Percentiles rank a stretch among this genome's conserved stretches.
Conservation (phyloP, 64 coral and sea anemone species). For the Acropora yongei region DNA sequence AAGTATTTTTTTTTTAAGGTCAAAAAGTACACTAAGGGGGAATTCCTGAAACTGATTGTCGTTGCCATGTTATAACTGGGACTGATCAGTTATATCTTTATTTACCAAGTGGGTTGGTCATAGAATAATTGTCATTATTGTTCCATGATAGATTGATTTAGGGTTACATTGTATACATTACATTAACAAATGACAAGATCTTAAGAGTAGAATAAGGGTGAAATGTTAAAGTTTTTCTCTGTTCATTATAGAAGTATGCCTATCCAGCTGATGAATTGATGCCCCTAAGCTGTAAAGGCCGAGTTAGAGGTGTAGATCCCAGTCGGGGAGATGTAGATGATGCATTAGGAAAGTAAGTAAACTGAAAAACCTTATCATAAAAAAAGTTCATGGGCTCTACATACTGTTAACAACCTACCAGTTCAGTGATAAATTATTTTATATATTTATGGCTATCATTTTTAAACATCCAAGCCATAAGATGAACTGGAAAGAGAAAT, state of each 20-base stretch:
- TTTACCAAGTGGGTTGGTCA: not conserved
- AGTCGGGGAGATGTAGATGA: slow-evolving; percentile 98
- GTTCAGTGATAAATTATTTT: too few species aligned
- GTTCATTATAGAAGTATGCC: slow-evolving; percentile 76
- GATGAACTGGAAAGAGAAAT: too few species aligned
- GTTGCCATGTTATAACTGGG: slow-evolving; percentile 4
- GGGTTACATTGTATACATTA: too few species aligned
- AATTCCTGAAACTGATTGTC: not conserved
- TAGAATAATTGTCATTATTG: too few species aligned
- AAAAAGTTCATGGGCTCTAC: not conserved
- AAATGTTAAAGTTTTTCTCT: not conserved
- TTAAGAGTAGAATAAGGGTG: too few species aligned
- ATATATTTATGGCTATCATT: too few species aligned
- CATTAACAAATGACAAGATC: too few species aligned
- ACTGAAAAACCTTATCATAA: not conserved
- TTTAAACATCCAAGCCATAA: too few species aligned
- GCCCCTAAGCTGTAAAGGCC: slow-evolving; percentile 95
- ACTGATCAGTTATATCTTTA: not conserved
- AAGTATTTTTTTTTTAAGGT: too few species aligned
- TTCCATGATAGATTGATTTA: too few species aligned
- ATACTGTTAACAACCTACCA: too few species aligned
- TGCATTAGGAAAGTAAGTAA: slow-evolving; percentile 92
- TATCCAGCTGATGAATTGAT: slow-evolving; percentile 99
- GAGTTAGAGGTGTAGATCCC: slow-evolving; percentile 81
- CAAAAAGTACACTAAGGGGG: not conserved